Percentiles rank a stretch among this genome's conserved stretches.
Evolutionary conservation across 2,888 invertebrate species (phyloP).

Genomic region (Gandaritis pyraliata): DNA sequence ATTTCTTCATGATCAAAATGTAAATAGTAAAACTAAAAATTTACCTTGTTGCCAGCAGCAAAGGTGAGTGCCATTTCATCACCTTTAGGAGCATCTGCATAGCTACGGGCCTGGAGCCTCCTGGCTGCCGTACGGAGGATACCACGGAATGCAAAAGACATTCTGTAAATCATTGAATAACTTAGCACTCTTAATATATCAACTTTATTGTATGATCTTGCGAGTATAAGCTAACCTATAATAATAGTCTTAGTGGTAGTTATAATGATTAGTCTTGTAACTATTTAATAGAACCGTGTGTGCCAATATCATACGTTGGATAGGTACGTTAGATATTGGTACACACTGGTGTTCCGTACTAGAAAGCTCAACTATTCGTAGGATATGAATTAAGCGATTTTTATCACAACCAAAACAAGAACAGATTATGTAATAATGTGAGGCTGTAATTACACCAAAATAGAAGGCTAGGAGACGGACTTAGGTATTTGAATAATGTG

Average conservation of each 20-base stretch:
- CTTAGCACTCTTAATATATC: not conserved
- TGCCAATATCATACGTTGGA: not conserved
- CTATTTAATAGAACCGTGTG: not conserved
- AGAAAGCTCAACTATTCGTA: not conserved
- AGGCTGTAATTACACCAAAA: constrained; percentile 1
- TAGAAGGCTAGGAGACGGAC: not conserved
- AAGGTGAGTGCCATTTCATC: constrained; percentile 94
- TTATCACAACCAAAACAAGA: constrained; percentile 44
- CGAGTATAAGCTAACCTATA: constrained; percentile 40
- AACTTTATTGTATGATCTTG: not conserved
- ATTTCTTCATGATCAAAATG: not conserved
- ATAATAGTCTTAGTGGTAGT: constrained; percentile 23
- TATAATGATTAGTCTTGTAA: not conserved
- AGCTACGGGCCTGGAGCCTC: constrained; percentile 85
- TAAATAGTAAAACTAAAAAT: not conserved
- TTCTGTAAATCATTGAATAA: constrained; percentile 54
- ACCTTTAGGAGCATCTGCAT: constrained; percentile 85
- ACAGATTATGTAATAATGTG: constrained; percentile 62
- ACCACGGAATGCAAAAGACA: constrained; percentile 83
- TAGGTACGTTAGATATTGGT: too few relatives aligned
- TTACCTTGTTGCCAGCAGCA: constrained; percentile 94
- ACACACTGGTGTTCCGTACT: too few relatives aligned
- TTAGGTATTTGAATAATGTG: not conserved
- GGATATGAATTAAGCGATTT: not conserved
- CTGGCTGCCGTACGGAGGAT: constrained; percentile 71